These are phyloP conservation scores for Drosophila setosimentum DNA, from an alignment of 2,888 invertebrate species.

Conservation along the genomic window DNA sequence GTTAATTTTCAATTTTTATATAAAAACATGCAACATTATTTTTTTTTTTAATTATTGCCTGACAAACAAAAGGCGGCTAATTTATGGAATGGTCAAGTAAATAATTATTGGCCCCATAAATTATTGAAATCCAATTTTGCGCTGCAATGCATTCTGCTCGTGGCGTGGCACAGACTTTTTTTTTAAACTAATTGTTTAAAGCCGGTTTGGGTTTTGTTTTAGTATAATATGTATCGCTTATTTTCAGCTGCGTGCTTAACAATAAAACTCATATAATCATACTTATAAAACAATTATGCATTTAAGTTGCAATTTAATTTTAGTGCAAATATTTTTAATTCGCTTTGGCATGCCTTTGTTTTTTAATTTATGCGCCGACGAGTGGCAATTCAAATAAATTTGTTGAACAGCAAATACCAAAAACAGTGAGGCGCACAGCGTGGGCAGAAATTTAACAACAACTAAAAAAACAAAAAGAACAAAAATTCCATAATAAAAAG, in stretches of 20 bases:
- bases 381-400: constrained; percentile 45
- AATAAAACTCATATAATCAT: constrained; percentile 39
- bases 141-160: constrained; percentile 17
- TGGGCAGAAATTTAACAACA: constrained; percentile 49
- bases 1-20: constrained; percentile 45
- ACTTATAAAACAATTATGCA: constrained; percentile 45
- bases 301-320: constrained; percentile 65
- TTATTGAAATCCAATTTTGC: constrained; percentile 49
- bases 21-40: constrained; percentile 10
- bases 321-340: constrained; percentile 65
- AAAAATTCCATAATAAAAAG: constrained; percentile 31
- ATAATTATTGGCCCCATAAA: constrained; percentile 62
- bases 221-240: constrained; percentile 24
- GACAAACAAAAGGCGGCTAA: constrained; percentile 63
- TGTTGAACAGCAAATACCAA: constrained; percentile 52
- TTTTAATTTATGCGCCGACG: constrained; percentile 60
- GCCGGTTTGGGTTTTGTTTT: constrained; percentile 45
- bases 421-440: constrained; percentile 66
- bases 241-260: constrained; percentile 42
- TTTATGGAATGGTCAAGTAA: constrained; percentile 60
- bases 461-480: constrained; percentile 18
- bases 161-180: constrained; percentile 28
- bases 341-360: constrained; percentile 70
- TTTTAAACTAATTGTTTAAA: constrained; percentile 44
- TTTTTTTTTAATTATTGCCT: constrained; percentile 47